phyloP scores from a whole-genome alignment of 2,113 vertebrate genomes.

The Neodontobutis hainanensis region DNA sequence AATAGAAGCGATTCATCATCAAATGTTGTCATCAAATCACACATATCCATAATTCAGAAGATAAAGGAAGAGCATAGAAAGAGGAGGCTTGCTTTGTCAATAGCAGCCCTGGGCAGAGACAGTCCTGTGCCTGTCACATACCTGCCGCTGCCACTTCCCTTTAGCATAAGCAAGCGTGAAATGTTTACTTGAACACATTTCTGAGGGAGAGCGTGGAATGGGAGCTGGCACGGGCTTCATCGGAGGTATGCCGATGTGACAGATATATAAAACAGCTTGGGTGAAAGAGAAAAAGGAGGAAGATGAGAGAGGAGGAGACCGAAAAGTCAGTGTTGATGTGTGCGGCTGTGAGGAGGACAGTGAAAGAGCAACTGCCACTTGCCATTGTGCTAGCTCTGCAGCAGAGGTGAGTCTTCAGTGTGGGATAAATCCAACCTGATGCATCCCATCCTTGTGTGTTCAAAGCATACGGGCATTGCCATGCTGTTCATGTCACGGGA shows the following conservation, averaged over 20 bases:
- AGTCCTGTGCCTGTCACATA: conserved; percentile 75
- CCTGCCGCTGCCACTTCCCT: conserved; percentile 77
- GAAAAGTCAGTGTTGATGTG: conserved; percentile 15
- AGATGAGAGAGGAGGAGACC: conserved; percentile 44
- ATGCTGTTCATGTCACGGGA: conserved; percentile 80
- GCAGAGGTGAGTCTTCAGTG: conserved; percentile 68
- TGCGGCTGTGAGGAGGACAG: conserved; percentile 15
- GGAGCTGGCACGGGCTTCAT: conserved; percentile 72
- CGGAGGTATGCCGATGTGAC: conserved; percentile 73
- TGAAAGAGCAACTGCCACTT: conserved; percentile 63
- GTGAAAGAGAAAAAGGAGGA: conserved; percentile 55
- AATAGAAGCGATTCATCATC: conserved; percentile 48
- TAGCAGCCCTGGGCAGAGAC: conserved; percentile 63
- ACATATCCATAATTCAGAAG: conserved; percentile 41
- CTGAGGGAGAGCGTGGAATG: conserved; percentile 71
- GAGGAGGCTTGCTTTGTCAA: conserved; percentile 45
- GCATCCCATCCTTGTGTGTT: conserved; percentile 66
- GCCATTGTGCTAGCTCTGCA: conserved; percentile 59
- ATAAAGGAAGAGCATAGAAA: conserved; percentile 39
- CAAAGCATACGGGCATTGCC: conserved; percentile 74
- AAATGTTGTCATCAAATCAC: conserved; percentile 41
- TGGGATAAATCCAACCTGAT: conserved; percentile 74
- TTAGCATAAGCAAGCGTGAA: conserved; percentile 81
- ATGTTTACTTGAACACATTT: conserved; percentile 80
- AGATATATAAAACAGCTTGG: conserved; percentile 71